These are phyloP conservation scores for Ectemnius lituratus DNA, from an alignment of 2,888 invertebrate species.

Conservation along the genomic window DNA sequence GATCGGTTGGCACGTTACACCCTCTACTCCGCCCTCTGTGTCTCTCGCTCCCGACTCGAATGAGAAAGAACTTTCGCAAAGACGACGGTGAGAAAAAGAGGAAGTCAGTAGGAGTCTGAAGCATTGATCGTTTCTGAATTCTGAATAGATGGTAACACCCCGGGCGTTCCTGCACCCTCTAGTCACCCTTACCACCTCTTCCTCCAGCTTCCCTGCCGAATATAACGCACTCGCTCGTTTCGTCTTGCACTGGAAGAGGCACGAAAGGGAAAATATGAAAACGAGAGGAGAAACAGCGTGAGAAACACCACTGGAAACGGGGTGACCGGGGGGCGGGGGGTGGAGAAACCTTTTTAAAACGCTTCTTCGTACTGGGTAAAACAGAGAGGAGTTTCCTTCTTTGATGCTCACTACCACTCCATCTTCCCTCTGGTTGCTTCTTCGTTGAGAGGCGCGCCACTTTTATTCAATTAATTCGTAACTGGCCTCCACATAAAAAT, in stretches of 20 bases:
- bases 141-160: constrained; percentile 70
- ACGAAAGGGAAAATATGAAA: constrained; percentile 38
- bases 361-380: constrained; percentile 41
- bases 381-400: constrained; percentile 46
- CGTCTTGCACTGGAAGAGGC: constrained; percentile 37
- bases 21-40: constrained; percentile 9
- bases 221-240: constrained; percentile 33
- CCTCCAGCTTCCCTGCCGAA: constrained; percentile 32
- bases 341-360: constrained; percentile 45
- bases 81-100: constrained; percentile 51
- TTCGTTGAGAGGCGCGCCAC: constrained; percentile 47
- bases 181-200: constrained; percentile 20
- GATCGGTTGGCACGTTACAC: constrained; percentile 42
- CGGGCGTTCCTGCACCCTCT: constrained; percentile 63
- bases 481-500: constrained; percentile 57
- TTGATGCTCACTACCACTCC: constrained; percentile 43
- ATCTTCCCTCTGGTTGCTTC: constrained; percentile 15
- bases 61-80: constrained; percentile 36
- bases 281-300: constrained; percentile 10
- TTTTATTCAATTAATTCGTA: constrained; percentile 71
- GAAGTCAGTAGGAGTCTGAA: constrained; percentile 56
- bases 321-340: neutral
- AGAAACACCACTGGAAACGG: neutral
- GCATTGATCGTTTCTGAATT: constrained; percentile 76
- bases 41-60: constrained; percentile 31